Percentiles rank a stretch among this genome's conserved stretches.
These are phyloP conservation scores for Grapholita molesta DNA, from an alignment of 1,140 invertebrate genomes.

Conservation along the genomic window DNA sequence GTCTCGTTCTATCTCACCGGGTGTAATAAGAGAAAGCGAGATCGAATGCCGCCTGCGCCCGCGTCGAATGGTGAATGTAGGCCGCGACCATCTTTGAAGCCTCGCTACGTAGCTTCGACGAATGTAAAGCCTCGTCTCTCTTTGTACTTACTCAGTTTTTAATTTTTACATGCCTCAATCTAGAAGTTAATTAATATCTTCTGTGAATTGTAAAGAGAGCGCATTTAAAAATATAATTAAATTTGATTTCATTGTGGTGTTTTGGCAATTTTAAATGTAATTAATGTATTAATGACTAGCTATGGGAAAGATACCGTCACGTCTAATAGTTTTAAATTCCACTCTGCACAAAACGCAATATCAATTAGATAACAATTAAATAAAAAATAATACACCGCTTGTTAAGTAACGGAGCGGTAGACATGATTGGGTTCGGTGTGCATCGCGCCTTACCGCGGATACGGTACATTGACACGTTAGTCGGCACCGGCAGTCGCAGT, in stretches of 20 bases:
- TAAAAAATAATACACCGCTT: not conserved
- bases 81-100: slow-evolving; percentile 71
- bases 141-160: slow-evolving; percentile 7
- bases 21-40: slow-evolving; percentile 42
- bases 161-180: not conserved
- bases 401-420: not conserved
- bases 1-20: slow-evolving; percentile 33
- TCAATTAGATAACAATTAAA: not conserved
- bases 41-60: slow-evolving; percentile 45
- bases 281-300: not conserved
- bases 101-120: slow-evolving; percentile 56
- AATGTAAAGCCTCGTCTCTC: slow-evolving; percentile 52
- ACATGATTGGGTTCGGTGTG: slow-evolving; percentile 28
- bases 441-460: slow-evolving; percentile 46
- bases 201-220: not conserved
- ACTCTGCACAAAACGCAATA: not conserved
- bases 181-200: not conserved
- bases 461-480: slow-evolving; percentile 58
- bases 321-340: not conserved
- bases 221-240: not conserved
- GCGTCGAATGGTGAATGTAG: slow-evolving; percentile 73
- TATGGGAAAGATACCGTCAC: not conserved
- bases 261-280: not conserved
- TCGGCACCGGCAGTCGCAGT: slow-evolving; percentile 48
- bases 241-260: not conserved